These are phyloP conservation scores for Pyrochroa serraticornis DNA, from an alignment of 2,888 invertebrate genomes.

Conservation along the genomic window DNA sequence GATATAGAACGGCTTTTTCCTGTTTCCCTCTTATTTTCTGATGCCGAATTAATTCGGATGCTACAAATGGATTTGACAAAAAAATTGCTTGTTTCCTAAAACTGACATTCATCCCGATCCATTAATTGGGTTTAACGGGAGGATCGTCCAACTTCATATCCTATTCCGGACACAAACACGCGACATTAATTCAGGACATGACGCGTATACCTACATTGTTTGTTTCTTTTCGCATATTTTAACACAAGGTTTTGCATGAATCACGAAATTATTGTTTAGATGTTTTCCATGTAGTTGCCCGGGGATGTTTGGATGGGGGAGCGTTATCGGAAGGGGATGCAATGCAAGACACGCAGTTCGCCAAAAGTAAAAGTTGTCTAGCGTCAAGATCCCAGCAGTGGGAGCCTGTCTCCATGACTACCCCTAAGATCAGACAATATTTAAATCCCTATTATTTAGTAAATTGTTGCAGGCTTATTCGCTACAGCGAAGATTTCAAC, in stretches of 20 bases:
- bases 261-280: conserved; percentile 9
- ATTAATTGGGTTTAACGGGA: conserved; percentile 18
- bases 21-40: conserved; percentile 19
- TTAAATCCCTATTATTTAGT: conserved; percentile 27
- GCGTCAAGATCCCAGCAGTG: conserved; percentile 26
- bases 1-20: conserved; percentile 21
- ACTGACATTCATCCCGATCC: conserved; percentile 17
- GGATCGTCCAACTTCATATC: conserved; percentile 13
- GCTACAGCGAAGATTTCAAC: neutral
- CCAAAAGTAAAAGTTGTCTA: conserved; percentile 32
- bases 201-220: neutral
- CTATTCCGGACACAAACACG: conserved; percentile 6
- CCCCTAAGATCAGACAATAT: conserved; percentile 30
- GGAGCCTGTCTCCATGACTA: conserved; percentile 29
- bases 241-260: no score
- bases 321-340: conserved; percentile 19
- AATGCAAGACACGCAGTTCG: conserved; percentile 29
- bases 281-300: conserved; percentile 3
- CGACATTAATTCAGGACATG: conserved; percentile 11
- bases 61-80: conserved; percentile 27
- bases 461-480: conserved; percentile 12
- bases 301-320: conserved; percentile 7
- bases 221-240: no score
- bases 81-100: conserved; percentile 23
- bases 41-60: conserved; percentile 24